Evolutionary conservation across 1,140 invertebrate species (phyloP).

Genomic region (Anadara kagoshimensis): DNA sequence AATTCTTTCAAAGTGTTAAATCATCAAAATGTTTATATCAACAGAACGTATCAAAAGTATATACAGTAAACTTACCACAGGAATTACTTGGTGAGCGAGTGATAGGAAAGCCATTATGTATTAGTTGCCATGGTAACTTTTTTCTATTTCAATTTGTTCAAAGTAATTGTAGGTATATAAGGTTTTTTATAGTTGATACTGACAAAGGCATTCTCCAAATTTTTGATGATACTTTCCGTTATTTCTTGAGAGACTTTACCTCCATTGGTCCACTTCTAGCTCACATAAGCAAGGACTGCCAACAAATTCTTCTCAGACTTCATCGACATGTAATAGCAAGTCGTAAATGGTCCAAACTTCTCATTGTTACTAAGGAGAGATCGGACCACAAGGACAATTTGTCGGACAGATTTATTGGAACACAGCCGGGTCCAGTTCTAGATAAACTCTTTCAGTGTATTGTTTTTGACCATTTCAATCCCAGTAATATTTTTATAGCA

Average conservation of each 20-base stretch:
- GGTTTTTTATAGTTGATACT: constrained; percentile 2
- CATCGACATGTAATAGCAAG: background rate
- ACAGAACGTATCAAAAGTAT: background rate
- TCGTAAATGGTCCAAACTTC: constrained; percentile 2
- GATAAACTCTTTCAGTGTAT: no score
- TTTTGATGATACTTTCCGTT: background rate
- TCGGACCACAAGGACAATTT: no score
- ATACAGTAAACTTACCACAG: background rate
- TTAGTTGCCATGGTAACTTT: constrained; percentile 7
- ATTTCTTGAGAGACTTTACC: background rate
- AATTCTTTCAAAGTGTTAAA: background rate
- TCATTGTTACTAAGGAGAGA: background rate
- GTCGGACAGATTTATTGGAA: no score
- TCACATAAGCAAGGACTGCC: constrained; percentile 5
- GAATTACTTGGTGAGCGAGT: constrained; percentile 10
- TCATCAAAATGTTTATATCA: background rate
- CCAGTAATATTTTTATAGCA: no score
- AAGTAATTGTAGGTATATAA: background rate
- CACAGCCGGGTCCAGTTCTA: no score
- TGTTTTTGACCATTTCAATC: no score
- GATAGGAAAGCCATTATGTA: constrained; percentile 12
- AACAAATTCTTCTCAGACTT: constrained; percentile 1
- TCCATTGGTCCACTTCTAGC: background rate
- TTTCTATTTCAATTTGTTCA: constrained; percentile 13
- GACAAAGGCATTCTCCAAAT: background rate